Evolutionary conservation across 2,113 vertebrate genomes (phyloP).

Genomic region (Myrmecophaga tridactyla): DNA sequence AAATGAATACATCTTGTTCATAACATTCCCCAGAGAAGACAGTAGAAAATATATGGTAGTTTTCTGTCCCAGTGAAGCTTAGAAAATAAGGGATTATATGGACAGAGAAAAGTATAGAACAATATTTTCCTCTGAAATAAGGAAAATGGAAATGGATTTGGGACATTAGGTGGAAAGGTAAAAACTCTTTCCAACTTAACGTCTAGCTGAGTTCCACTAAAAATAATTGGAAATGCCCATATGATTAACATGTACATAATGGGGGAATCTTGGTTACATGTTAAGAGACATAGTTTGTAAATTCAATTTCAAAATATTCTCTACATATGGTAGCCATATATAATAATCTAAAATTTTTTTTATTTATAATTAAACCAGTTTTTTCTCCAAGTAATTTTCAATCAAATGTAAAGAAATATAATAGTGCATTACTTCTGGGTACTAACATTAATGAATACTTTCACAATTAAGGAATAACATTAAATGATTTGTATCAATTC

Average conservation of each 20-base stretch:
- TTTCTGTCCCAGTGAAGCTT: not conserved
- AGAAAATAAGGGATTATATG: not conserved
- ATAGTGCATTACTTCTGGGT: not conserved
- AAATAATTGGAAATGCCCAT: conserved; percentile 28
- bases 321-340: not conserved
- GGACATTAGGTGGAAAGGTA: not conserved
- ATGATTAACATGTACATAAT: not conserved
- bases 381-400: not conserved
- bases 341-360: not conserved
- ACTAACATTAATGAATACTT: not conserved
- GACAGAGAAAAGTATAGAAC: conserved; percentile 14
- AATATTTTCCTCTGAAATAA: conserved; percentile 1
- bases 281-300: not conserved
- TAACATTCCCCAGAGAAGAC: not conserved
- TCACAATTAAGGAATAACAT: not conserved
- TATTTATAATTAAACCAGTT: not conserved
- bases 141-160: conserved; percentile 7
- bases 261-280: not conserved
- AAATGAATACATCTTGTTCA: not conserved
- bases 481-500: not conserved
- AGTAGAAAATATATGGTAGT: not conserved
- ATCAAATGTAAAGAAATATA: not conserved
- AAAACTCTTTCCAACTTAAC: not conserved
- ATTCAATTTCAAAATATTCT: not conserved
- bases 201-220: conserved; percentile 5